Evolutionary conservation across 2,888 invertebrate species (phyloP), one percentile per base, ranked within the genome.

Genomic region (Meta bourneti): DNA sequence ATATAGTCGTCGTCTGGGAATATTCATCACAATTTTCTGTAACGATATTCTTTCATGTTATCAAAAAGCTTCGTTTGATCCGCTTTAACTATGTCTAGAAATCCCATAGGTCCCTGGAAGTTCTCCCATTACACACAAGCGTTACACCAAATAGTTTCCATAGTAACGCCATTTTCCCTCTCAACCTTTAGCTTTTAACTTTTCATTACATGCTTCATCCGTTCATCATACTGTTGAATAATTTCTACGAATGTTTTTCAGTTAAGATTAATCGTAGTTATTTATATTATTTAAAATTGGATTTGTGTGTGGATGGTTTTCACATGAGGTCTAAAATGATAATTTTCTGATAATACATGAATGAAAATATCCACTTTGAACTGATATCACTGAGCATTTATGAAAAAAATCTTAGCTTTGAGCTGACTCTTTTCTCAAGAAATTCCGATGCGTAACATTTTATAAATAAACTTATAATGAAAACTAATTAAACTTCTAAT

Each of bases 31-130:
- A 75, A 19, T 49, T 52, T 51, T 77, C 77, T 77, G n/a, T 49
- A 7, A 52, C 8, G 77, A 51, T 77, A 34, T 34, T 34, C 34
- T 1, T 34, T 34, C 34, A 2, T 1, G 34, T 34, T 34, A 34
- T 34, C 34, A 2, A 2, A 34, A 34, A 34, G 34, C 34, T 34
- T 34, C 52, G 19, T 77, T 49, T 51, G 77, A 77, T 77, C 77
- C 77, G n/a, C 19, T 52, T n/a, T 77, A 49, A 77, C 49, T 19
- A 77, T 52, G 52, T 77, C 77, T 77, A n/a, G 19, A 77, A 77
- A 51, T 77, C 51, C 52, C 77, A 51, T 0, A 20, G 77, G 52
- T 51, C 16, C 51, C 51, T 77, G 77, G 52, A 77, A 77, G 52
- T 19, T 51, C n/a, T 77, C 52, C 77, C 77, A 77, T 52, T 77